phyloP scores from a whole-genome alignment of 2,888 invertebrate genomes.

The Lathronympha strigana region DNA sequence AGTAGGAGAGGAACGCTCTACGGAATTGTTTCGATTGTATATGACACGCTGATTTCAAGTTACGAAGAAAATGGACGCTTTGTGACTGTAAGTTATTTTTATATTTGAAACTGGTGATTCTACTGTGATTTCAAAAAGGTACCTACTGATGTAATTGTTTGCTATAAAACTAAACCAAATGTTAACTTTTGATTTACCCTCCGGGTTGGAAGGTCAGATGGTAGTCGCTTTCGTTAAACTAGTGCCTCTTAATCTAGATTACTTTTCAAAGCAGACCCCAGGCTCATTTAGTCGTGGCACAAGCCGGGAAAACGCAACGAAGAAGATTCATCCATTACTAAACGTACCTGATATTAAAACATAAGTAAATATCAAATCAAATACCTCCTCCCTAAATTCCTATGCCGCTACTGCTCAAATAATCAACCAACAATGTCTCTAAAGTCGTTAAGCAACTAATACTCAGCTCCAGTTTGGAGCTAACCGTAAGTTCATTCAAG shows the following conservation, averaged over 20 bases:
- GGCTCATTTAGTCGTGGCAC: too few species aligned
- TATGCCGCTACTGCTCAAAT: too few species aligned
- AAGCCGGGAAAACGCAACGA: too few species aligned
- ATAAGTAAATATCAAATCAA: too few species aligned
- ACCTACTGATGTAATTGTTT: not conserved
- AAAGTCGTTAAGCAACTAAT: not conserved
- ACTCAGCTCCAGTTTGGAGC: not conserved
- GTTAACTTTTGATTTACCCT: too few species aligned
- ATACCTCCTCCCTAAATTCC: too few species aligned
- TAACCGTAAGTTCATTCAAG: conserved; percentile 1
- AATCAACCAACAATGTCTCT: not conserved
- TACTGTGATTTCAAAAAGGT: not conserved
- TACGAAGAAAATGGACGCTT: not conserved
- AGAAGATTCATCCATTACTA: too few species aligned
- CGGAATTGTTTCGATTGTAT: conserved; percentile 12
- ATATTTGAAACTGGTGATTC: not conserved
- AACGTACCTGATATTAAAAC: too few species aligned
- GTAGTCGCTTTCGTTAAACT: too few species aligned
- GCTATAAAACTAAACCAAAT: not conserved
- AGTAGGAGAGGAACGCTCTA: conserved; percentile 19
- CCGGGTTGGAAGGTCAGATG: too few species aligned
- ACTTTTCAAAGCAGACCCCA: too few species aligned
- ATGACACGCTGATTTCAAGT: conserved; percentile 22
- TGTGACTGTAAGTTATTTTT: conserved; percentile 1
- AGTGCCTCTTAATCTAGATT: too few species aligned